These are phyloP conservation scores for Odocoileus virginianus DNA, from an alignment of 2,113 vertebrate genomes.

Conservation along the genomic window DNA sequence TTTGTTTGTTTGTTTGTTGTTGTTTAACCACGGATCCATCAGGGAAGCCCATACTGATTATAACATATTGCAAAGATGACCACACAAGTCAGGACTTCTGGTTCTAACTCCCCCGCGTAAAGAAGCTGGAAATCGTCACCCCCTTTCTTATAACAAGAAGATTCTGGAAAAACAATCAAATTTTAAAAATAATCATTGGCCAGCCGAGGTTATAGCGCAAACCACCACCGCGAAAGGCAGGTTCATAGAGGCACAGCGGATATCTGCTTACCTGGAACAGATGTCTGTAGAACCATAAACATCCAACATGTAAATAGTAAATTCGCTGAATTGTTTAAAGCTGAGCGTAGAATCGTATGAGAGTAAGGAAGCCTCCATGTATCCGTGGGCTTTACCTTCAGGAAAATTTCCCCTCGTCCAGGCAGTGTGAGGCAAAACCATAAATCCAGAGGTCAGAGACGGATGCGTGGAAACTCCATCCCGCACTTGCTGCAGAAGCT, in stretches of 20 bases:
- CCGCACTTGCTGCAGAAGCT: not conserved
- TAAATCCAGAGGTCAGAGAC: not conserved
- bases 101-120: not conserved
- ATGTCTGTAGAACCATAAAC: not conserved
- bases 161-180: not conserved
- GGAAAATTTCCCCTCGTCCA: not conserved
- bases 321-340: not conserved
- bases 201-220: not conserved
- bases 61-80: not conserved
- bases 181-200: not conserved
- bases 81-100: constrained; percentile 13
- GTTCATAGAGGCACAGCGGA: not conserved
- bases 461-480: not conserved
- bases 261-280: not conserved
- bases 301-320: not conserved
- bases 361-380: not conserved
- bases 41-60: not conserved
- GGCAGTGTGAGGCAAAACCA: not conserved
- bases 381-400: not conserved
- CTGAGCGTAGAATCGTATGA: not conserved
- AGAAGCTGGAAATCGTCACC: not conserved
- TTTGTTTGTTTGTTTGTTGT: not conserved
- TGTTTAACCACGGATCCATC: not conserved
- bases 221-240: not conserved
- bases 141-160: not conserved